phyloP scores from a whole-genome alignment of 2,888 invertebrate species.

The Bibio marci region DNA sequence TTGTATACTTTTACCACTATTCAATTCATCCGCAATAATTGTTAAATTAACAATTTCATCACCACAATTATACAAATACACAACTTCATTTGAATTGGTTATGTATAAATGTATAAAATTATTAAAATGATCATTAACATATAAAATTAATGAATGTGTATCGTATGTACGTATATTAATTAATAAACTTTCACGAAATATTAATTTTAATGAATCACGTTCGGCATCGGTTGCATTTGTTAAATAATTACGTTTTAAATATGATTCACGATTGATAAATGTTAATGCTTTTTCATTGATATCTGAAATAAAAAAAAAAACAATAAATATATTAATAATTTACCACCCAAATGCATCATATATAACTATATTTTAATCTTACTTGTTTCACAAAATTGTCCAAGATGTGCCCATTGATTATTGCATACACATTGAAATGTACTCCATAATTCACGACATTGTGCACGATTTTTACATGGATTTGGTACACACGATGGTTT shows the following conservation, averaged over 20 bases:
- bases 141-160: slow-evolving; percentile 61
- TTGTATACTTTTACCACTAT: slow-evolving; percentile 70
- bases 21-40: slow-evolving; percentile 54
- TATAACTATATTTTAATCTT: slow-evolving; percentile 24
- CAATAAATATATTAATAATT: slow-evolving; percentile 3
- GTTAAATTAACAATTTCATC: slow-evolving; percentile 65
- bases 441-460: slow-evolving; percentile 83
- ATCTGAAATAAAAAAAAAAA: slow-evolving; percentile 38
- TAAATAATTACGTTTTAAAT: slow-evolving; percentile 64
- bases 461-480: slow-evolving; percentile 81
- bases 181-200: slow-evolving; percentile 65
- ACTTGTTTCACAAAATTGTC: slow-evolving; percentile 82
- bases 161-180: slow-evolving; percentile 82
- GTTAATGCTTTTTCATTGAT: slow-evolving; percentile 80
- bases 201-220: slow-evolving; percentile 42
- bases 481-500: slow-evolving; percentile 88
- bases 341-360: background rate
- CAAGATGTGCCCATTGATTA: slow-evolving; percentile 85
- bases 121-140: slow-evolving; percentile 83
- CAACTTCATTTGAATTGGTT: slow-evolving; percentile 58
- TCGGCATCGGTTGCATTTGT: slow-evolving; percentile 38
- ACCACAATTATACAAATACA: slow-evolving; percentile 70
- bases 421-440: slow-evolving; percentile 83
- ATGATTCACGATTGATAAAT: slow-evolving; percentile 65
- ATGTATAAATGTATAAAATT: slow-evolving; percentile 85